A percentile compares a stretch with the other conserved stretches of the same genome.
phyloP scores from a whole-genome alignment of 2,797 vertebrate species.

The Pogoniulus pusillus region DNA sequence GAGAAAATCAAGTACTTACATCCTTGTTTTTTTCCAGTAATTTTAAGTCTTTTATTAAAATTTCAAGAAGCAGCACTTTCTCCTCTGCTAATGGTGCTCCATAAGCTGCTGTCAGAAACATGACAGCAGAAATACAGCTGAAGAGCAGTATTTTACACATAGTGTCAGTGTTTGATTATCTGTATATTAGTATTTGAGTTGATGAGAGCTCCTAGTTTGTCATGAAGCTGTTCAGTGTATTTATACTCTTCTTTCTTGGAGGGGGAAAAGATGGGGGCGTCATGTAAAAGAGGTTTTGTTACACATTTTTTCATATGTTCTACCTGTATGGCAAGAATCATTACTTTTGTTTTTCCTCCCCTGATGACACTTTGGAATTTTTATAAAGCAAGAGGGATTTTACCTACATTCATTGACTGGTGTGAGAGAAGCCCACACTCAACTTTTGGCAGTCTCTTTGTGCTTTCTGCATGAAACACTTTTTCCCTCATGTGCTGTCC shows the following conservation, averaged over 20 bases:
- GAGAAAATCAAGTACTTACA: slow-evolving; percentile 63
- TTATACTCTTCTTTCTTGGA: slow-evolving; percentile 79
- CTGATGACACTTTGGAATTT: slow-evolving; percentile 91
- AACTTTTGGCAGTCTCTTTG: slow-evolving; percentile 37
- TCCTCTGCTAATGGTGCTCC: not conserved
- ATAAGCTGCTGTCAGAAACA: slow-evolving; percentile 42
- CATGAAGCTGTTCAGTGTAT: slow-evolving; percentile 65
- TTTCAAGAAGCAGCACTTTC: not conserved
- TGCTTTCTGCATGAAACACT: slow-evolving; percentile 75
- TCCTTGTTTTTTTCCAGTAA: not conserved
- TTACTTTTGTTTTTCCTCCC: slow-evolving; percentile 81
- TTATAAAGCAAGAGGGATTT: slow-evolving; percentile 80
- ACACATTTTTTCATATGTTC: slow-evolving; percentile 78
- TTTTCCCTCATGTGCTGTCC: slow-evolving; percentile 73
- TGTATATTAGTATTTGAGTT: slow-evolving; percentile 17
- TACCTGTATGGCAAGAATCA: slow-evolving; percentile 78
- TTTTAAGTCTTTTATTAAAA: slow-evolving; percentile 31
- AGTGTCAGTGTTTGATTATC: slow-evolving; percentile 36
- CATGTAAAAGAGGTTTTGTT: slow-evolving; percentile 76
- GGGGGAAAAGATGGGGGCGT: slow-evolving; percentile 81
- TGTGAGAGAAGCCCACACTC: slow-evolving; percentile 75
- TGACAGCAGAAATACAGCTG: slow-evolving; percentile 53
- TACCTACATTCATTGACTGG: slow-evolving; percentile 79
- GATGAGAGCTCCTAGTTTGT: slow-evolving; percentile 50
- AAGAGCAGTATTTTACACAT: slow-evolving; percentile 71